phyloP scores from a whole-genome alignment of 2,888 invertebrate genomes.

The Saturnia japonica region DNA sequence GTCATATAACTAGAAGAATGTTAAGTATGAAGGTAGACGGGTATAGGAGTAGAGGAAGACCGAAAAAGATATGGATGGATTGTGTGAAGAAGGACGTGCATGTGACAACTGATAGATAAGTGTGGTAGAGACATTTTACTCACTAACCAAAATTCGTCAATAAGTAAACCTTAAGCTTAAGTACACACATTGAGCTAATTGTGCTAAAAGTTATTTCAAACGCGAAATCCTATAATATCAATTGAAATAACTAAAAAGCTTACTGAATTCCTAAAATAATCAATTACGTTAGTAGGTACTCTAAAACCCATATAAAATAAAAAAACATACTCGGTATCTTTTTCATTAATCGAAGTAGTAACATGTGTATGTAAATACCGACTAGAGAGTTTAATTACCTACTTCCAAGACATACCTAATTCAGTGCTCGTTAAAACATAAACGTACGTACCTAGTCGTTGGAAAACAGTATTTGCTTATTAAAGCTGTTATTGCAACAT shows the following conservation, averaged over 20 bases:
- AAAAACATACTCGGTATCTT: background rate
- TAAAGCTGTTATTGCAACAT: conserved; percentile 15
- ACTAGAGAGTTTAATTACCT: conserved; percentile 10
- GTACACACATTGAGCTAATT: background rate
- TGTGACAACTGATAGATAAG: no score
- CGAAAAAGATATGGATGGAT: no score
- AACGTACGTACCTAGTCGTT: background rate
- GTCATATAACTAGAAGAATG: no score
- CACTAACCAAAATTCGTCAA: no score
- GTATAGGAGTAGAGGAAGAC: no score
- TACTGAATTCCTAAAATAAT: background rate
- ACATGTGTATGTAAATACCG: conserved; percentile 10
- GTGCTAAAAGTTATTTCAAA: background rate
- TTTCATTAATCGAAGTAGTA: conserved; percentile 8
- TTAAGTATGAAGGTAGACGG: no score
- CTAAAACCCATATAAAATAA: background rate
- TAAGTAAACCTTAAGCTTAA: background rate
- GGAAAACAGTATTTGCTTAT: conserved; percentile 13
- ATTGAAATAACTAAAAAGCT: background rate
- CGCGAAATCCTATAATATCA: background rate
- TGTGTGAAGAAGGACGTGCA: no score
- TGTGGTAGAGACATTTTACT: no score
- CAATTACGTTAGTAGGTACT: background rate
- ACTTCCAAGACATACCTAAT: conserved; percentile 10
- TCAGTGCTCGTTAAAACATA: conserved; percentile 17